Percentiles rank a stretch among this genome's conserved stretches.
Evolutionary conservation across 1,140 invertebrate species (phyloP).

Genomic region (Colletes latitarsis): DNA sequence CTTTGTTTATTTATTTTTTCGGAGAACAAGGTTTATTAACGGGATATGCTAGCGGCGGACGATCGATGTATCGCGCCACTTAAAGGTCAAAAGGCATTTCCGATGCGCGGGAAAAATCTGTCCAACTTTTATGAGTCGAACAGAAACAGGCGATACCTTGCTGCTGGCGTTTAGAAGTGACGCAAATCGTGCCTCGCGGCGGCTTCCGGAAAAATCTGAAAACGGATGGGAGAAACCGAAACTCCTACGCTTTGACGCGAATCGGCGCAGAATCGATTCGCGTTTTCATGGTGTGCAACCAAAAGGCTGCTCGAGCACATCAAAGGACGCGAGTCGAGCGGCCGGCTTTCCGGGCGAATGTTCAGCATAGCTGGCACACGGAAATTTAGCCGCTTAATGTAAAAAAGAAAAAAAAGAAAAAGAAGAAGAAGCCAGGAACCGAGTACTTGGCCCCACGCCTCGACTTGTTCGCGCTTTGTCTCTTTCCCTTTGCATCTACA

Average conservation of each 20-base stretch:
- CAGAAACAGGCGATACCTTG: no score
- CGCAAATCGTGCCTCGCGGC: no score
- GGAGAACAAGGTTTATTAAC: slow-evolving; percentile 16
- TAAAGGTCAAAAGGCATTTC: slow-evolving; percentile 8
- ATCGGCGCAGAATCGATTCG: slow-evolving; percentile 50
- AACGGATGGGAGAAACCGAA: background rate
- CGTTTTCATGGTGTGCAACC: slow-evolving; percentile 42
- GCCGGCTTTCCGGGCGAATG: slow-evolving; percentile 51
- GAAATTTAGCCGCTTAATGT: slow-evolving; percentile 62
- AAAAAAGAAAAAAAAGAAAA: slow-evolving; percentile 7
- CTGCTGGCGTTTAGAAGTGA: no score
- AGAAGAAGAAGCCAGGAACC: background rate
- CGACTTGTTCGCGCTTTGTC: background rate
- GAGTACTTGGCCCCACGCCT: slow-evolving; percentile 42
- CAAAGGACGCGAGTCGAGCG: slow-evolving; percentile 59
- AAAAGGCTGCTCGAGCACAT: slow-evolving; percentile 28
- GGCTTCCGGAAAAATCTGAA: slow-evolving; percentile 12
- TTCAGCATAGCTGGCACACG: slow-evolving; percentile 35
- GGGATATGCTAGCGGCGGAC: background rate
- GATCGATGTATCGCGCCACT: background rate
- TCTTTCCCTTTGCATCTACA: background rate
- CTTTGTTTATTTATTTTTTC: background rate
- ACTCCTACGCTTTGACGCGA: slow-evolving; percentile 20
- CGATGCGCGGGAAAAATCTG: background rate
- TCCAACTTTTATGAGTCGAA: background rate